A percentile compares a stretch with the other conserved stretches of the same genome.
phyloP scores from a whole-genome alignment of 2,797 vertebrate genomes.

The Leucoraja ocellata region DNA sequence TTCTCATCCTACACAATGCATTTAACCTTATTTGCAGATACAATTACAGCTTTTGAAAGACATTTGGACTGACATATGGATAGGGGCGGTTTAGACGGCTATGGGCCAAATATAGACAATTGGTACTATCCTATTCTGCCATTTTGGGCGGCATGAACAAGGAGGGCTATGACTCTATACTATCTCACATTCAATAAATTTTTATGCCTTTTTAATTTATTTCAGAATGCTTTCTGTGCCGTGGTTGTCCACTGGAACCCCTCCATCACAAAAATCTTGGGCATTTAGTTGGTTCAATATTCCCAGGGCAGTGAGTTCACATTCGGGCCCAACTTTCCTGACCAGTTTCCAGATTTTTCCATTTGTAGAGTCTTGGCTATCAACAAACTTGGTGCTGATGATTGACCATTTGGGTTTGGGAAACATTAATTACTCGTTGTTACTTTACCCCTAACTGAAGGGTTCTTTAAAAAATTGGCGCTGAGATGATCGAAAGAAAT shows the following conservation, averaged over 20 bases:
- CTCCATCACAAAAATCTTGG: background rate
- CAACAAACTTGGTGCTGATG: background rate
- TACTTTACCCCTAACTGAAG: background rate
- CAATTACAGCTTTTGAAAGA: too few species aligned
- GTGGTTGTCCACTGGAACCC: background rate
- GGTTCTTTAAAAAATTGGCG: background rate
- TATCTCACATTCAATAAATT: background rate
- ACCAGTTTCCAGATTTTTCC: background rate
- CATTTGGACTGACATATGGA: too few species aligned
- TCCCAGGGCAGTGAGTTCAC: background rate
- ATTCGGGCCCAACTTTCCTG: background rate
- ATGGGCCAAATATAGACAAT: too few species aligned
- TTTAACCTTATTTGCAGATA: background rate
- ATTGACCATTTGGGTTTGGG: background rate
- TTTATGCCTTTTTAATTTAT: background rate
- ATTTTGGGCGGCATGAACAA: too few species aligned
- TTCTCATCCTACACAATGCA: background rate
- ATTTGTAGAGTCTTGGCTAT: too few species aligned
- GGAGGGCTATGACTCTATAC: background rate
- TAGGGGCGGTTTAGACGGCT: too few species aligned
- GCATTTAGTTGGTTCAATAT: background rate
- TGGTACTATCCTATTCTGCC: too few species aligned
- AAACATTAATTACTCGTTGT: background rate
- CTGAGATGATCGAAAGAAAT: background rate
- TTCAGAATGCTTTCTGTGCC: background rate